Conservation (phyloP, 2,888 invertebrate species). For the Drosophila koepferae region DNA sequence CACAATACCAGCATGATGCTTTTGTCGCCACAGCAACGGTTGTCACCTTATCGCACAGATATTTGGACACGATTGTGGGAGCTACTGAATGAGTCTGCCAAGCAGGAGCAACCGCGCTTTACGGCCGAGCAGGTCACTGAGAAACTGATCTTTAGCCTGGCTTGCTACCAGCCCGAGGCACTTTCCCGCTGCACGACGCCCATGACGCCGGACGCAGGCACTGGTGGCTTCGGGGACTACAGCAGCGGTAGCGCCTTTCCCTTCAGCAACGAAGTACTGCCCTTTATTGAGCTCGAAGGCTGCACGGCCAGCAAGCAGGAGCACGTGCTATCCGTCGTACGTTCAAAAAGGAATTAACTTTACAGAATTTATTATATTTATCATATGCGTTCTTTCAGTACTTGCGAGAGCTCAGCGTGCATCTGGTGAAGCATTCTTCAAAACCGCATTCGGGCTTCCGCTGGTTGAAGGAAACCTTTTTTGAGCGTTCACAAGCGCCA, state of each 20-base stretch:
- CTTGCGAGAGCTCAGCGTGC: slow-evolving; percentile 93
- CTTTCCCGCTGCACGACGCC: slow-evolving; percentile 94
- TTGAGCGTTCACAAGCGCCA: slow-evolving; percentile 87
- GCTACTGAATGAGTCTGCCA: slow-evolving; percentile 87
- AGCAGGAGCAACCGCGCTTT: slow-evolving; percentile 88
- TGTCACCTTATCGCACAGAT: slow-evolving; percentile 92
- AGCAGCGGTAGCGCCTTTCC: slow-evolving; percentile 85
- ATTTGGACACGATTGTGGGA: slow-evolving; percentile 94
- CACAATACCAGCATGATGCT: slow-evolving; percentile 94
- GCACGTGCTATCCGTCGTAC: slow-evolving; percentile 93
- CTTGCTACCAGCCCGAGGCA: slow-evolving; percentile 94
- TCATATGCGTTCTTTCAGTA: slow-evolving; percentile 86
- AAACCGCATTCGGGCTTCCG: slow-evolving; percentile 85
- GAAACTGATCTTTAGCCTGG: slow-evolving; percentile 91
- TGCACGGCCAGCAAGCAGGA: slow-evolving; percentile 96
- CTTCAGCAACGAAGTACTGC: slow-evolving; percentile 87
- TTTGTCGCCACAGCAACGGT: slow-evolving; percentile 92
- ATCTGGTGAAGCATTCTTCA: slow-evolving; percentile 89
- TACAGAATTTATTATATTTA: background rate
- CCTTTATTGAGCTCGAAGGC: slow-evolving; percentile 93
- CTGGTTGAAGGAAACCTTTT: slow-evolving; percentile 85
- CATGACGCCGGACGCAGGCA: slow-evolving; percentile 89
- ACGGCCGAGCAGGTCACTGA: slow-evolving; percentile 90
- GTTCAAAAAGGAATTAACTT: slow-evolving; percentile 42
- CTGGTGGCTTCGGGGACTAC: slow-evolving; percentile 86